phyloP scores from a whole-genome alignment of 2,888 invertebrate species.

The Parochlus steinenii region DNA sequence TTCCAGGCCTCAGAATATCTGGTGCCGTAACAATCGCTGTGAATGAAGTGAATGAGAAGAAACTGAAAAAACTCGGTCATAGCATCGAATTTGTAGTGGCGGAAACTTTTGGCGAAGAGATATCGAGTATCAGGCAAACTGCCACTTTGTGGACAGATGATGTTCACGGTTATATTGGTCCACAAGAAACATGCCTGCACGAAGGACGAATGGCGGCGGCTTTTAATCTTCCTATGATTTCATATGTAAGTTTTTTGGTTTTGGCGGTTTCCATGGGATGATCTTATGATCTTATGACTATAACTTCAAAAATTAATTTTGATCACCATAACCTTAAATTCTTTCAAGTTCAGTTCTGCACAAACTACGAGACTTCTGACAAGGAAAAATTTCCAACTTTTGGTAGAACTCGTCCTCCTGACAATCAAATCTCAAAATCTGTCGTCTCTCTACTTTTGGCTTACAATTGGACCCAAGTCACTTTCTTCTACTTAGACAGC shows the following conservation, averaged over 20 bases:
- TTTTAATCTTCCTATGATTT: conserved; percentile 90
- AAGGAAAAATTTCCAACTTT: conserved; percentile 80
- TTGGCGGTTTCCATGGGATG: neutral
- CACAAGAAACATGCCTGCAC: conserved; percentile 66
- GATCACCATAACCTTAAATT: neutral
- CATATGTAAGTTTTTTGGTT: conserved; percentile 58
- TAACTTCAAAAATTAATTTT: neutral
- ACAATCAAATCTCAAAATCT: conserved; percentile 85
- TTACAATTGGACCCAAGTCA: conserved; percentile 82
- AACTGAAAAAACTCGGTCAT: conserved; percentile 44
- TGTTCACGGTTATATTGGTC: conserved; percentile 67
- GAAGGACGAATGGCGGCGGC: conserved; percentile 88
- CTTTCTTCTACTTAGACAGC: conserved; percentile 69
- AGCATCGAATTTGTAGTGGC: conserved; percentile 63
- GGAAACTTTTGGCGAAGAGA: conserved; percentile 83
- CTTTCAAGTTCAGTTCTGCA: conserved; percentile 58
- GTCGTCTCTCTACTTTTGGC: conserved; percentile 69
- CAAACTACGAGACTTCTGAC: conserved; percentile 76
- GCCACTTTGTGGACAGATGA: conserved; percentile 71
- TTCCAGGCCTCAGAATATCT: conserved; percentile 38
- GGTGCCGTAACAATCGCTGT: conserved; percentile 81
- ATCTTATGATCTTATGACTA: neutral
- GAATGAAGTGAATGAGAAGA: conserved; percentile 55
- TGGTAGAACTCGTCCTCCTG: conserved; percentile 79
- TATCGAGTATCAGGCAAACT: conserved; percentile 67